phyloP scores from a whole-genome alignment of 2,113 vertebrate species.

The Corythornis vintsioides region DNA sequence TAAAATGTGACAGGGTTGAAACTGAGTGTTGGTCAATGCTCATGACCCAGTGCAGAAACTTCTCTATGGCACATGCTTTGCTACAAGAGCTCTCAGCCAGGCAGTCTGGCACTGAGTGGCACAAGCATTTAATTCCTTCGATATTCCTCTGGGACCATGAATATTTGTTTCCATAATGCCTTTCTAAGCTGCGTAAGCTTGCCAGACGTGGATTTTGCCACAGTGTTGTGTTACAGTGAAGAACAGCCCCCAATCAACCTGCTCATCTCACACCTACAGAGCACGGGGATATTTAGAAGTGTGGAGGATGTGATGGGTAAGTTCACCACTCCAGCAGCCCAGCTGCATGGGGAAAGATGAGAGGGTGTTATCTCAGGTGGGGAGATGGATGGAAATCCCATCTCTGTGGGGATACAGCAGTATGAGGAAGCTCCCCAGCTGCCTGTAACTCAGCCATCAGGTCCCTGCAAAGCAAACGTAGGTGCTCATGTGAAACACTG shows the following conservation, averaged over 20 bases:
- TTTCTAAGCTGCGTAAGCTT: neutral
- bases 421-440: fast-evolving
- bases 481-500: neutral
- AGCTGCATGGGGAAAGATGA: neutral
- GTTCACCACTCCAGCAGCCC: neutral
- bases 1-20: neutral
- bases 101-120: neutral
- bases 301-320: neutral
- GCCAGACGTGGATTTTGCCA: neutral
- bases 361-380: neutral
- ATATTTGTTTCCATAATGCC: neutral
- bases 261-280: fast-evolving
- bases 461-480: neutral
- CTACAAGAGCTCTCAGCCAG: neutral
- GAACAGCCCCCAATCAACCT: neutral
- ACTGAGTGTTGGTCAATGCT: fast-evolving
- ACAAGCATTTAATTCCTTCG: neutral
- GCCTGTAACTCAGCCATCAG: neutral
- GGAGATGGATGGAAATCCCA: neutral
- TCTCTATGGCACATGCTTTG: neutral
- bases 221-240: fast-evolving
- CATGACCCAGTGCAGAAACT: neutral
- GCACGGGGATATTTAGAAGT: neutral
- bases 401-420: neutral
- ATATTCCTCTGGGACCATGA: fast-evolving